These are phyloP conservation scores for Drosophila kurseongensis DNA, from an alignment of 1,140 invertebrate species.

Conservation along the genomic window DNA sequence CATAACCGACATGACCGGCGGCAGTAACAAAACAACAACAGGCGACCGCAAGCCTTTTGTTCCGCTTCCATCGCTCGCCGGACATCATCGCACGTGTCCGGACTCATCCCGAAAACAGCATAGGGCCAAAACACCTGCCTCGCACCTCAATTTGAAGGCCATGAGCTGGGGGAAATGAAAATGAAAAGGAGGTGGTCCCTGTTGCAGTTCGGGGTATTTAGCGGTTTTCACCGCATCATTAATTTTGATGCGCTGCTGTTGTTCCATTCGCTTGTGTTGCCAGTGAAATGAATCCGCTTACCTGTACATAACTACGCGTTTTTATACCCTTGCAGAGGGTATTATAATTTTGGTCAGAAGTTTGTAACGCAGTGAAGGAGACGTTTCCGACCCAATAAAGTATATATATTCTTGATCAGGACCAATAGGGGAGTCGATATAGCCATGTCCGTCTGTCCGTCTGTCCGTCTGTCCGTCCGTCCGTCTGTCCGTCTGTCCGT, in stretches of 20 bases:
- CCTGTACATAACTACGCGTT: background rate
- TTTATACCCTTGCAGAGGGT: too few relatives aligned
- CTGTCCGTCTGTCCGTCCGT: too few relatives aligned
- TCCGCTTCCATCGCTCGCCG: constrained; percentile 42
- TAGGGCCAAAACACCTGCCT: constrained; percentile 47
- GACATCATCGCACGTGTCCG: constrained; percentile 57
- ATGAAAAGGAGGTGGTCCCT: constrained; percentile 3
- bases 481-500: too few relatives aligned
- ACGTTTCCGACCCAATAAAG: too few relatives aligned
- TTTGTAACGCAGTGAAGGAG: too few relatives aligned
- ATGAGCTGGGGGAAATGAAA: background rate
- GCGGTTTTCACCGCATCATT: constrained; percentile 76
- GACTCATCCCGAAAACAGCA: constrained; percentile 5
- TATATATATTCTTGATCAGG: too few relatives aligned
- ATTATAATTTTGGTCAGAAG: too few relatives aligned
- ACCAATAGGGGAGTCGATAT: too few relatives aligned
- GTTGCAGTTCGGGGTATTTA: constrained; percentile 70
- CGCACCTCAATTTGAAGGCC: constrained; percentile 9
- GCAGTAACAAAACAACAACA: constrained; percentile 29
- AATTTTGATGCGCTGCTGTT: constrained; percentile 64
- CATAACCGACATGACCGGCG: constrained; percentile 55
- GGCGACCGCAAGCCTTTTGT: constrained; percentile 70
- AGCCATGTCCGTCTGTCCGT: too few relatives aligned
- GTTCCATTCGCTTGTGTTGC: background rate
- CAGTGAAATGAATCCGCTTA: background rate